Evolutionary conservation across 2,888 invertebrate species (phyloP), one percentile per base, ranked within the genome.

Genomic region (Torymus auratus): DNA sequence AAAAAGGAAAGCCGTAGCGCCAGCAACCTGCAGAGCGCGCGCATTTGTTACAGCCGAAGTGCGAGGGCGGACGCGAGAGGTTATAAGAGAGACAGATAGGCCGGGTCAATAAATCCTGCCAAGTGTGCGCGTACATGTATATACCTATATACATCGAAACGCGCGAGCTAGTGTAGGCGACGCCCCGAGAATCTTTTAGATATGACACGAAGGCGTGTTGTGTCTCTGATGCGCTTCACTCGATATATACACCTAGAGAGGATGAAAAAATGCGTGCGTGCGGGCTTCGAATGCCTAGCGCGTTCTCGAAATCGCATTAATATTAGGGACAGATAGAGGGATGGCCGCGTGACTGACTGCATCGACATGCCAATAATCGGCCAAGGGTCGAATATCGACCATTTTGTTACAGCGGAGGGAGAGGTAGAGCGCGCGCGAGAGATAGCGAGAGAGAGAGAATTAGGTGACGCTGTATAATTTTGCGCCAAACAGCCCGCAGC

Each of bases 91-190:
- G 41, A n/a, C 69, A 62, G 41, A 28, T n/a, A 58, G 65, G 58
- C 56, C 65, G 69, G 77, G 68, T 77, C 69, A 77, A 77, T 77
- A 77, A 77, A 77, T 77, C 77, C 69, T 64, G 69, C 70, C 15
- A 77, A 64, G 77, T 77, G 41, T 41, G 41, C 41, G 7, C 41
- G 41, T 41, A 41, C 41, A 41, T 7, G 7, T 41, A 41, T 1
- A 3, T 41, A 41, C 7, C 5, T 41, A 41, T 41, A 41, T 41
- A 41, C 7, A 41, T 7, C 41, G 7, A 41, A 7, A 41, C 5
- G 41, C 5, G 41, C 41, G 7, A 41, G 41, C 1, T 7, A 41
- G 41, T 41, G 41, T 41, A 41, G 7, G 41, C 41, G 41, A 41
- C 41, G 41, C 41, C 41, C 7, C 41, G 41, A 41, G 41, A 41